Evolutionary conservation across 2,888 invertebrate species (phyloP), one percentile per base, ranked within the genome.

Genomic region (Ametastegia equiseti): DNA sequence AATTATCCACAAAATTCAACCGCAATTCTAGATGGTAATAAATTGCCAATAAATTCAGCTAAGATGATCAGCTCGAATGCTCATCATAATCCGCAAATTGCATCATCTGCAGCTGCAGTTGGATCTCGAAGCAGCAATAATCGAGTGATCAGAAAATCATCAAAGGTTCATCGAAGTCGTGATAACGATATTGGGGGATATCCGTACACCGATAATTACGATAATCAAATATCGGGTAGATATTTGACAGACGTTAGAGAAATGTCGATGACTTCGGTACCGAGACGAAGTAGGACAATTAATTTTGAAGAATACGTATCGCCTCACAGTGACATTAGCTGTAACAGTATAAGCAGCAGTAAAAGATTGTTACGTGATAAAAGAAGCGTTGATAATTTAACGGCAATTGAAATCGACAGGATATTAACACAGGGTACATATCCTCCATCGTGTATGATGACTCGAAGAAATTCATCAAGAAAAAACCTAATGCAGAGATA

Each of bases 321-420:
- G 36, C 54, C 75, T n/a, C n/a, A n/a, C 1, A 75, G 33, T 54
- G 33, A 75, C 7, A 13, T 75, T 0, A 75, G 36, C 54, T 75
- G 36, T 30, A n/a, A n/a, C 1, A 75, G 33, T 54, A 19, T 54
- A 7, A 13, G 50, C 0, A 75, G 36, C 54, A 54, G 36, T 30
- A 27, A 33, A 36, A 50, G 54, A 45, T 50, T 54, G 75, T 89
- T n/a, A n/a, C n/a, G n/a, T n/a, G n/a, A 89, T 80, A 89, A 90
- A 1, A 89, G 87, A 81, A 91, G 91, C 80, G 83, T 91, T 63
- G 88, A 89, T 81, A 90, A 91, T 80, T 86, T 91, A 19, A 91
- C 89, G 19, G 90, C 90, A 69, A 84, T 91, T 13, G 90, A 91
- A 79, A 85, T 90, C 80, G 90, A 91, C 81, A 88, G 87, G n/a